Base-by-base conservation (phyloP, 2,888 invertebrate species). In the Agrotis puta region DNA sequence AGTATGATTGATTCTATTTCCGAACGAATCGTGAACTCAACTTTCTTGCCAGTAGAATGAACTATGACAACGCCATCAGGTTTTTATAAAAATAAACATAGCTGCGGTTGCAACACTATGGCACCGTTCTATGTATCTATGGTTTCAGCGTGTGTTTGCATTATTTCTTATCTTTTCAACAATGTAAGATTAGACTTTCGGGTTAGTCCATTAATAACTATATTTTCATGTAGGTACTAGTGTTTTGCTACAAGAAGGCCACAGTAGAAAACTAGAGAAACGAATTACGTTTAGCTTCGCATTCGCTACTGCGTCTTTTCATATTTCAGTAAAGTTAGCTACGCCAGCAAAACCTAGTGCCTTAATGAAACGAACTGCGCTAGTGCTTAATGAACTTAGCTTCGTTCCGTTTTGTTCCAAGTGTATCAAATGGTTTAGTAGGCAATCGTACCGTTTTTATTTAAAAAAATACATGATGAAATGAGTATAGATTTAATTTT, bases 1-100 rank as follows among this genome's bases (percentile, higher is more conserved):
- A 82, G 59, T 70, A 64, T 59, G 68, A 69, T 82, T 71, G 71
- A 66, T 71, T 69, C 72, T 80, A 82, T 82, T 80, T 81, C 13
- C 2, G 70, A 57, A 54, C 50, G 66, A 43, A 64, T 76, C 64
- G 76, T 75, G 78, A 75, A 71, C 65, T 77, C 68, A 58, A 67
- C 70, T 79, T 74, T 81, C 72, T 76, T 65, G 67, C 76, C 67
- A 68, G 81, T 75, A 47, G 51, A 68, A 73, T 33, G 50, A 79
- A 71, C 71, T 75, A 71, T 70, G 75, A 79, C 75, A 79, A 65
- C 67, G 64, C 16, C 18, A 54, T 57, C 48, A 24, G 45, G 47
- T 68, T 79, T 75, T 58, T 76, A 64, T 59, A 68, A 57, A 74
- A 65, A 74, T 77, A 79, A 70, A 71, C 58, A 27, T 13, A 66